Conservation (phyloP, 2,797 vertebrate species). For the Ciconia nigra region DNA sequence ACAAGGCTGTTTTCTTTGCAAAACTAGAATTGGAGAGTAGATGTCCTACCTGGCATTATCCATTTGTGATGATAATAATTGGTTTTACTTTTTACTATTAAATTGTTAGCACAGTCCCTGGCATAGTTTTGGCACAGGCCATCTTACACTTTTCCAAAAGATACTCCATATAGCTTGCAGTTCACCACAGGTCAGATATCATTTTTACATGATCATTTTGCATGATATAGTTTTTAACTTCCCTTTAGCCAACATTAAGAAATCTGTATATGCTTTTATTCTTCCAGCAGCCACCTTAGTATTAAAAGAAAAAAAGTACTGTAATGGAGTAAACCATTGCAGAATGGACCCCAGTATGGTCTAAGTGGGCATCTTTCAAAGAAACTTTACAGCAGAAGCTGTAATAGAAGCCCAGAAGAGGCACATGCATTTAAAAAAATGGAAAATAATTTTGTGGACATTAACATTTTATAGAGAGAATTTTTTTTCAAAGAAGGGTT, state of each 20-base stretch:
- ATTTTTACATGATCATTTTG: background rate
- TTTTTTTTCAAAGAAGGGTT: background rate
- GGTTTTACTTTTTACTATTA: background rate
- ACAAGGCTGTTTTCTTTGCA: background rate
- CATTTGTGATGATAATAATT: background rate
- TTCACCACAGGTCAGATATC: background rate
- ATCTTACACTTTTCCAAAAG: background rate
- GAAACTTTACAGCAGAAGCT: background rate
- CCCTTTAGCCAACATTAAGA: background rate
- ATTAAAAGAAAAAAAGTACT: background rate
- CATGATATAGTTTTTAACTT: background rate
- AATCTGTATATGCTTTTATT: background rate
- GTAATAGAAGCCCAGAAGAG: background rate
- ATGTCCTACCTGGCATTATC: background rate
- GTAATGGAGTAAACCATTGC: background rate
- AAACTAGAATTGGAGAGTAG: background rate
- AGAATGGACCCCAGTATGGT: background rate
- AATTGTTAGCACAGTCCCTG: background rate
- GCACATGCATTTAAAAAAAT: background rate
- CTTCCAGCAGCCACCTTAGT: background rate
- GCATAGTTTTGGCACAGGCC: background rate
- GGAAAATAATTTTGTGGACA: background rate
- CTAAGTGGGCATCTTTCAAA: background rate
- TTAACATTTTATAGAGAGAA: background rate
- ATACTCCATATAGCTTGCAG: background rate